Percentiles rank a stretch among this genome's conserved stretches.
Evolutionary conservation across 2,797 vertebrate genomes (phyloP).

Genomic region (Tokudaia muenninki): DNA sequence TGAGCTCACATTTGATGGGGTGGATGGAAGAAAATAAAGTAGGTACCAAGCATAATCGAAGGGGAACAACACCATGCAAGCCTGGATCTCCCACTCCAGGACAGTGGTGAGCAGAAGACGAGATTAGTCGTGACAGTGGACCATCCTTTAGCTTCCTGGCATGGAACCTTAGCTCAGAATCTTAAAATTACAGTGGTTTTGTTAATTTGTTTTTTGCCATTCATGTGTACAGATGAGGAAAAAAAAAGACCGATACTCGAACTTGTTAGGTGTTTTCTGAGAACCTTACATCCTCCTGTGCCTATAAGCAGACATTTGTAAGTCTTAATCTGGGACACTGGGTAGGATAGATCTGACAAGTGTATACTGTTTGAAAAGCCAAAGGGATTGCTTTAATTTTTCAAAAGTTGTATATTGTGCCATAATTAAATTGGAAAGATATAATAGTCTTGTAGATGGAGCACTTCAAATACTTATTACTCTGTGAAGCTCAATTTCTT

Average conservation of each 20-base stretch:
- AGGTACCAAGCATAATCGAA: neutral
- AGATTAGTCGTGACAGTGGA: neutral
- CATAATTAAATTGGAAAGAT: conserved; percentile 41
- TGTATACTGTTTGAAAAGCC: neutral
- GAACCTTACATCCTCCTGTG: neutral
- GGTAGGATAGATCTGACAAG: conserved; percentile 20
- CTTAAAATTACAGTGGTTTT: neutral
- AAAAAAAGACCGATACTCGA: neutral
- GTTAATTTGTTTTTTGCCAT: conserved; percentile 12
- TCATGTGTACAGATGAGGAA: neutral
- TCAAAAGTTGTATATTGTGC: neutral
- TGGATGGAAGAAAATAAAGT: conserved; percentile 20
- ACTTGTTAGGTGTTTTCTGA: neutral
- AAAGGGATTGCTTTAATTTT: neutral
- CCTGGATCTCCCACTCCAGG: neutral
- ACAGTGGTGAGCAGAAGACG: neutral
- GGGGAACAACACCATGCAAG: neutral
- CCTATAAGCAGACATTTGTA: conserved; percentile 40
- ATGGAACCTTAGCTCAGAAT: neutral
- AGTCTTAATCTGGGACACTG: conserved; percentile 32
- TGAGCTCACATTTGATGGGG: neutral
- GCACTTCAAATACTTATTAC: conserved; percentile 4
- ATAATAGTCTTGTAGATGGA: neutral
- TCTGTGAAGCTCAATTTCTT: neutral
- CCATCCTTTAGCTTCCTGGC: neutral